A percentile compares a stretch with the other conserved stretches of the same genome.
Conservation (phyloP, 1,140 invertebrate species). For the Ceratosolen solmsi region DNA sequence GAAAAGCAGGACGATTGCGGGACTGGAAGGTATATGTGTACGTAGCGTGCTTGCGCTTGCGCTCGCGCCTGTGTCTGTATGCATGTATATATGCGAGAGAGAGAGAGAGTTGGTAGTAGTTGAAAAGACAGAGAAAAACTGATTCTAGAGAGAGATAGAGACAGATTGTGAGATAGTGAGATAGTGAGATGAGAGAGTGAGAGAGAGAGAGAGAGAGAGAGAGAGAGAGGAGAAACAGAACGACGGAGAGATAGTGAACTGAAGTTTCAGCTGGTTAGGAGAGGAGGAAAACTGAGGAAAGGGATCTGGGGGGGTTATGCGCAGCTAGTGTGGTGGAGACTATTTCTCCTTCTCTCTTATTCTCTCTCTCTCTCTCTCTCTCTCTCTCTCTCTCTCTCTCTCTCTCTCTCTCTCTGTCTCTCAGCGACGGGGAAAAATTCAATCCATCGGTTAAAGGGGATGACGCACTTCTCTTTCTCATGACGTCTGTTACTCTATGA, state of each 20-base stretch:
- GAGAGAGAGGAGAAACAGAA: conserved; percentile 48
- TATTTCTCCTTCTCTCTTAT: conserved; percentile 20
- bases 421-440: conserved; percentile 70
- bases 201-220: conserved; percentile 50
- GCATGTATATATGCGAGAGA: conserved; percentile 27
- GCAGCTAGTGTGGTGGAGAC: conserved; percentile 7
- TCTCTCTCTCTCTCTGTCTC: conserved; percentile 28
- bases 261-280: conserved; percentile 14
- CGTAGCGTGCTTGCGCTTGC: no score
- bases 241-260: conserved; percentile 26
- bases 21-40: conserved; percentile 1
- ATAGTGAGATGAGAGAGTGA: background rate
- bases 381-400: background rate
- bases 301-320: conserved; percentile 12
- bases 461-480: conserved; percentile 56
- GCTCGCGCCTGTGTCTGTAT: background rate
- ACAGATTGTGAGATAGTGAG: conserved; percentile 50
- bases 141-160: conserved; percentile 31
- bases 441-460: conserved; percentile 72
- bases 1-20: conserved; percentile 54
- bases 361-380: background rate
- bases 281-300: conserved; percentile 35
- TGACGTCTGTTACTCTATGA: background rate
- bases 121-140: conserved; percentile 49
- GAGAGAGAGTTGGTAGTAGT: conserved; percentile 39